Evolutionary conservation across 2,113 vertebrate species (phyloP), one percentile per base, ranked within the genome.

Genomic region (Alouatta palliata): DNA sequence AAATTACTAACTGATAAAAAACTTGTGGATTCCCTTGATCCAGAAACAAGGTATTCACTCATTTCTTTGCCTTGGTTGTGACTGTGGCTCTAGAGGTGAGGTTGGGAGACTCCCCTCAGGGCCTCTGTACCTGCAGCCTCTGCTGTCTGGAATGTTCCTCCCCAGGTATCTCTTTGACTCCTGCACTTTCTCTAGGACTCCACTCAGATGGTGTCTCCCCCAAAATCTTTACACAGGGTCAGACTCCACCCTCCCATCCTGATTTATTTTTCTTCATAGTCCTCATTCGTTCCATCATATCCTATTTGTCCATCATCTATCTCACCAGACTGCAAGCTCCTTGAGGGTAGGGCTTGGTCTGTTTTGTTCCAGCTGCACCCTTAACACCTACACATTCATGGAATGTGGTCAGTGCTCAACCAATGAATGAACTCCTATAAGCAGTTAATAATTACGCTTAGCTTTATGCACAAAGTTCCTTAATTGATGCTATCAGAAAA

Each of bases 11-110:
- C 98, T 90, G 98, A 99, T 97, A 97, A 99, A 52, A 98, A 98
- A 5, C 82, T 99, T 43, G 45, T 98, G 98, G 98, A 98, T 83
- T 99, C 99, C 83, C 98, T 99, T 89, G 99, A 99, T 97, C 98
- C 99, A 49, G 99, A 99, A 98, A 99, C 99, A 87, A 99, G 99
- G 99, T 99, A 98, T 30, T 32, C 4, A 98, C 23, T n/a, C 2
- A 0, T 52, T 79, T n/a, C 19, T 86, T 80, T 43, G 80, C 8
- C 0, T 40, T 54, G 6, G 20, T 66, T 8, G 6, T 56, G 88
- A 4, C 30, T 58, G n/a, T 52, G 91, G 3, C n/a, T 43, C 0
- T 49, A 13, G 16, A 2, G 54, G 20, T 11, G 19, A 27, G 13
- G 40, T 23, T 13, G 17, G 45, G 13, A 25, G 35, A 10, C 9